A percentile compares a stretch with the other conserved stretches of the same genome.
Evolutionary conservation across 2,113 vertebrate species (phyloP).

Genomic region (Athene cunicularia): DNA sequence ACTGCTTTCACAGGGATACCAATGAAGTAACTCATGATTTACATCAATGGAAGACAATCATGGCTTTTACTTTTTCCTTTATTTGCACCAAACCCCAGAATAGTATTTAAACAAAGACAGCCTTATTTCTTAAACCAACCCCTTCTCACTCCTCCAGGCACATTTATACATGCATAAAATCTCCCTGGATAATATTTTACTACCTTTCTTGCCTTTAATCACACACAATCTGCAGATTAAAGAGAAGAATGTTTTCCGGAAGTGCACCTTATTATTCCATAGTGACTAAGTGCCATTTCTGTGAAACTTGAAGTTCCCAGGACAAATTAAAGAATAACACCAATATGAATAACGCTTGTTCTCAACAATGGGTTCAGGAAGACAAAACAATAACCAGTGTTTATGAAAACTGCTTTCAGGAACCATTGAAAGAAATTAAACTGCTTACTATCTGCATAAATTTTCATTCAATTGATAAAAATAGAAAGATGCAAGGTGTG

Average conservation of each 20-base stretch:
- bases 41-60: not conserved
- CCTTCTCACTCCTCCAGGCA: not conserved
- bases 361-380: not conserved
- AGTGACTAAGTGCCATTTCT: not conserved
- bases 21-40: not conserved
- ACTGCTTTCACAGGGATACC: not conserved
- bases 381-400: not conserved
- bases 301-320: not conserved
- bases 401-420: not conserved
- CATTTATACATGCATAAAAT: not conserved
- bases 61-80: not conserved
- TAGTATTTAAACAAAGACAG: constrained; percentile 9
- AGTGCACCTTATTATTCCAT: not conserved
- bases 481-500: not conserved
- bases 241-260: not conserved
- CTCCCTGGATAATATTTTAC: constrained; percentile 34
- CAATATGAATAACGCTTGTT: not conserved
- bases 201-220: not conserved
- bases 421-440: not conserved
- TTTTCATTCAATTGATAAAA: not conserved
- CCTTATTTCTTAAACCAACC: not conserved
- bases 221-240: not conserved
- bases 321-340: not conserved
- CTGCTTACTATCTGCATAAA: not conserved
- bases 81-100: not conserved